These are phyloP conservation scores for Trogon melanurus DNA, from an alignment of 2,113 vertebrate species.

Conservation along the genomic window DNA sequence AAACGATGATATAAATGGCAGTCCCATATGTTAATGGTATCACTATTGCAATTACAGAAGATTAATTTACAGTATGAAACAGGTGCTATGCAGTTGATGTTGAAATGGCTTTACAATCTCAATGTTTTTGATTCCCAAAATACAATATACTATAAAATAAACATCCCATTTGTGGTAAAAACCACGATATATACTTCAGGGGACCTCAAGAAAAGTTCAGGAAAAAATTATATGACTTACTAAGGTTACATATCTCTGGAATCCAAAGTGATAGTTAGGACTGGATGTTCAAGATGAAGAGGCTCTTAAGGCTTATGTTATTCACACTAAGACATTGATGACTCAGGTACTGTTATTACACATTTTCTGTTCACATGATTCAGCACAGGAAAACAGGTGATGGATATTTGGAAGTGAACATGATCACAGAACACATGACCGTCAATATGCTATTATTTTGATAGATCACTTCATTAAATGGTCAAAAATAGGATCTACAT, in stretches of 20 bases:
- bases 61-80: background rate
- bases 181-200: background rate
- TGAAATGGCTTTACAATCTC: background rate
- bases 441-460: background rate
- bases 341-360: background rate
- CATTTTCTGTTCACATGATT: background rate
- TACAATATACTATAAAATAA: background rate
- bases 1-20: background rate
- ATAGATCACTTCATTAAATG: background rate
- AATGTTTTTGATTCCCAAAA: background rate
- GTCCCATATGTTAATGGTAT: background rate
- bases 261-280: background rate
- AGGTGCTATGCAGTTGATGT: background rate
- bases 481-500: background rate
- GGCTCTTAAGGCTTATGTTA: background rate
- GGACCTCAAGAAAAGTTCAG: background rate
- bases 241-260: background rate
- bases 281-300: background rate
- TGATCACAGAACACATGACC: background rate
- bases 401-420: background rate
- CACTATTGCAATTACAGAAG: background rate
- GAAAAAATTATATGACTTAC: background rate
- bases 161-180: background rate
- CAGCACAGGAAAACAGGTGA: background rate
- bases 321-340: background rate